These are phyloP conservation scores for Cenopis cana DNA, from an alignment of 2,888 invertebrate genomes.

Conservation along the genomic window DNA sequence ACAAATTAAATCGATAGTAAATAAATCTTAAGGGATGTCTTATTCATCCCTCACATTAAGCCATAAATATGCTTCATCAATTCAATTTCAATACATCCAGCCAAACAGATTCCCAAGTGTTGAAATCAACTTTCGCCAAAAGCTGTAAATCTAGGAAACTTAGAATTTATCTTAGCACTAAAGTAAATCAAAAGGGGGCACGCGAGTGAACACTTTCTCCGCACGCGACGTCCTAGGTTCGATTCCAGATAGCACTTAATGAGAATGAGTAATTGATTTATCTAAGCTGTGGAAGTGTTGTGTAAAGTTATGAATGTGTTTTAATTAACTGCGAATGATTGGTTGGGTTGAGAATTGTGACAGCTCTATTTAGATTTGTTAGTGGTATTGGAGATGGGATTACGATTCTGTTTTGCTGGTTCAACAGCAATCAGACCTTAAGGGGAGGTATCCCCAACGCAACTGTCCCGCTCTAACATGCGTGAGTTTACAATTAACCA, in stretches of 20 bases:
- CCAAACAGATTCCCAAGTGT: neutral
- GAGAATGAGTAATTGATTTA: conserved; percentile 81
- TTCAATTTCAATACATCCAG: neutral
- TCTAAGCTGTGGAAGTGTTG: conserved; percentile 52
- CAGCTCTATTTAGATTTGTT: conserved; percentile 23
- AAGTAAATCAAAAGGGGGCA: conserved; percentile 40
- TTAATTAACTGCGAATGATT: conserved; percentile 25
- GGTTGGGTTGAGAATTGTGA: conserved; percentile 2
- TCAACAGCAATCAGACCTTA: no score
- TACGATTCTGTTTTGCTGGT: neutral
- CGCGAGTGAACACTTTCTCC: conserved; percentile 70
- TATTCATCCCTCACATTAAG: no score
- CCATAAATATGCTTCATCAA: neutral
- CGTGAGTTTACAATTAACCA: no score
- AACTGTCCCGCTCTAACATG: no score
- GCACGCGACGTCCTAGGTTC: conserved; percentile 65
- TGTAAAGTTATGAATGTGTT: conserved; percentile 33
- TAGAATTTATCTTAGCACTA: conserved; percentile 26
- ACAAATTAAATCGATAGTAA: no score
- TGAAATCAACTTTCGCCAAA: conserved; percentile 31
- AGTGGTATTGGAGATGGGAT: neutral
- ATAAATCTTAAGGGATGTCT: no score
- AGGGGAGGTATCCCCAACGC: no score
- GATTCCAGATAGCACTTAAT: conserved; percentile 80
- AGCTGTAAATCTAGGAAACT: conserved; percentile 36